Evolutionary conservation across 1,140 invertebrate genomes (phyloP).

Genomic region (Plutomurus gul): DNA sequence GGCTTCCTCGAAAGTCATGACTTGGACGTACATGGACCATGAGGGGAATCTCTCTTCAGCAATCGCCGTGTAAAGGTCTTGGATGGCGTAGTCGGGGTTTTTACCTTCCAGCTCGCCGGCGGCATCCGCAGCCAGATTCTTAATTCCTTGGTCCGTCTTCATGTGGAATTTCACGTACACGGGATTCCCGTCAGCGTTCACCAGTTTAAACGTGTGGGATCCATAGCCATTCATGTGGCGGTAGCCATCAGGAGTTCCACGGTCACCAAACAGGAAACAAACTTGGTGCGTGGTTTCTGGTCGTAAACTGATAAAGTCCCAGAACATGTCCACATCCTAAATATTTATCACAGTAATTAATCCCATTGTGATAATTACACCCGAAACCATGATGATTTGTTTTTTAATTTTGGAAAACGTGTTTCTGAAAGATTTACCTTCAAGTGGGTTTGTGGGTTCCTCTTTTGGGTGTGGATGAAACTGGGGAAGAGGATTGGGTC

Average conservation of each 20-base stretch:
- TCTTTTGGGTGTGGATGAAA: slow-evolving; percentile 91
- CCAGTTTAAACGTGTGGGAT: slow-evolving; percentile 91
- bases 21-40: slow-evolving; percentile 69
- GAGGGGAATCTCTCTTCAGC: slow-evolving; percentile 69
- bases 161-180: slow-evolving; percentile 93
- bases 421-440: slow-evolving; percentile 62
- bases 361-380: neutral
- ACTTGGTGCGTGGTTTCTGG: slow-evolving; percentile 88
- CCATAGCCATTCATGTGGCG: slow-evolving; percentile 95
- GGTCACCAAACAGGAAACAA: slow-evolving; percentile 83
- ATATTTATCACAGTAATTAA: neutral
- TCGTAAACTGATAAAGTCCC: slow-evolving; percentile 90
- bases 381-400: neutral
- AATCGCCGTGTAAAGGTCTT: slow-evolving; percentile 78
- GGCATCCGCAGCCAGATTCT: slow-evolving; percentile 74
- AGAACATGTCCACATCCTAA: slow-evolving; percentile 87
- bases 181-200: slow-evolving; percentile 76
- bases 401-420: neutral
- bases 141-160: slow-evolving; percentile 91
- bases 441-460: slow-evolving; percentile 89
- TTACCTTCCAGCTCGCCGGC: slow-evolving; percentile 68
- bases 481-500: slow-evolving; percentile 90
- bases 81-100: slow-evolving; percentile 74
- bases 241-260: slow-evolving; percentile 89
- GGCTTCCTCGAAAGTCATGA: slow-evolving; percentile 76